phyloP scores from a whole-genome alignment of 2,113 vertebrate species.

The Octodon degus region DNA sequence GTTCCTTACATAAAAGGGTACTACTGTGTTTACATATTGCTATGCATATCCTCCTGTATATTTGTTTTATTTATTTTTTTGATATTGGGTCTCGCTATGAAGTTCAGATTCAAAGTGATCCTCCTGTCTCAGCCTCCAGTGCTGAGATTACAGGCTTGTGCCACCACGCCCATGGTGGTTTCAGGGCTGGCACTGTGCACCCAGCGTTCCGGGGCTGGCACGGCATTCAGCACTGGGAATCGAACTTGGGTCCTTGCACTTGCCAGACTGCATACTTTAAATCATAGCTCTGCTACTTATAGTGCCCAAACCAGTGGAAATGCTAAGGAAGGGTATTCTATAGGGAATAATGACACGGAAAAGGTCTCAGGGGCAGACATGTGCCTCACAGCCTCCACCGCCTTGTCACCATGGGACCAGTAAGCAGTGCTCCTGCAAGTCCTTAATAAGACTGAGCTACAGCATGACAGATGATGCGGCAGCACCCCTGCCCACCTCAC shows the following conservation, averaged over 20 bases:
- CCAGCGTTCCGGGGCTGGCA: too few species aligned
- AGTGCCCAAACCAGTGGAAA: neutral
- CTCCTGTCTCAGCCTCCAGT: too few species aligned
- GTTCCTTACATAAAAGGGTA: neutral
- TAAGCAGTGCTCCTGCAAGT: neutral
- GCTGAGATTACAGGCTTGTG: too few species aligned
- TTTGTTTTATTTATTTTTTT: neutral
- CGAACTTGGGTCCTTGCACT: too few species aligned
- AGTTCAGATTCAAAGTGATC: too few species aligned
- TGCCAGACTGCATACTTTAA: neutral
- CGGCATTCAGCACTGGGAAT: too few species aligned
- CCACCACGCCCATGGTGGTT: too few species aligned
- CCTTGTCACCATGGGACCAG: accelerated
- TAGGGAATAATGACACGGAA: neutral
- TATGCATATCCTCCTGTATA: neutral
- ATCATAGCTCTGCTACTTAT: neutral
- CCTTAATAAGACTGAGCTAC: neutral
- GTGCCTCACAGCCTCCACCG: neutral
- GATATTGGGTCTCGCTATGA: too few species aligned
- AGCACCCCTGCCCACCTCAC: accelerated
- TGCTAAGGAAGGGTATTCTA: neutral
- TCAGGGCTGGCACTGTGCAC: too few species aligned
- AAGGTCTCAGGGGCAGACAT: neutral
- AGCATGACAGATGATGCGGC: accelerated
- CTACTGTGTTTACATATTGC: neutral